Evolutionary conservation across 2,113 vertebrate genomes (phyloP), one percentile per base, ranked within the genome.

Genomic region (Otus sunia): DNA sequence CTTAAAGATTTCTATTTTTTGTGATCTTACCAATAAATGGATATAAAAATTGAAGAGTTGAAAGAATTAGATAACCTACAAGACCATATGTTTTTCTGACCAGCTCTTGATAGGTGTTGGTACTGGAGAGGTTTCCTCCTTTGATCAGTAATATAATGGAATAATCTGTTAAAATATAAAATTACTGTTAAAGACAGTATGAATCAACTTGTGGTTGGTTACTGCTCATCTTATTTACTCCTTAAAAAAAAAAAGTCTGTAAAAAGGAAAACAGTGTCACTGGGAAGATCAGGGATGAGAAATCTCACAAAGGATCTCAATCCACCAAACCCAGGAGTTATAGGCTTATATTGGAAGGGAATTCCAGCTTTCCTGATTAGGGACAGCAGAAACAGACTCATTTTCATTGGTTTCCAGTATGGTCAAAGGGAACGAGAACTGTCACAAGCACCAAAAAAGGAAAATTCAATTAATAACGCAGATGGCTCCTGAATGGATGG

Each of bases 81-180:
- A 98, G 97, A 76, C 99, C 99, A 10, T 99, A 99, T 1, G 99
- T 98, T 97, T 98, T 99, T 83, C 94, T 98, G 71, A 99, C 99
- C 94, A 99, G 97, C 19, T 99, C 98, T 95, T 99, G 99, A 96
- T 99, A 99, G 85, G 98, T 99, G 91, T 98, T 98, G 27, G 99
- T 98, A 87, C 97, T 98, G 63, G 99, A 99, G 25, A 99, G 96
- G 72, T 98, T 97, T 19, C 99, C 99, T 96, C 98, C 99, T 98
- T 98, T 99, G 85, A 99, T 99, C 83, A 99, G 95, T 73, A 99
- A 97, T 94, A 99, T 98, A 97, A 99, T 99, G 36, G 99, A 99
- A 97, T 99, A 99, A 95, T 99, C 99, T 99, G 98, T 81, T 69
- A 97, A 80, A 97, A 97, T 50, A 96, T 2, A 96, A 88, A 77